Percentiles rank a stretch among this genome's conserved stretches.
phyloP scores from a whole-genome alignment of 2,113 vertebrate genomes.

The Lepus timidus region DNA sequence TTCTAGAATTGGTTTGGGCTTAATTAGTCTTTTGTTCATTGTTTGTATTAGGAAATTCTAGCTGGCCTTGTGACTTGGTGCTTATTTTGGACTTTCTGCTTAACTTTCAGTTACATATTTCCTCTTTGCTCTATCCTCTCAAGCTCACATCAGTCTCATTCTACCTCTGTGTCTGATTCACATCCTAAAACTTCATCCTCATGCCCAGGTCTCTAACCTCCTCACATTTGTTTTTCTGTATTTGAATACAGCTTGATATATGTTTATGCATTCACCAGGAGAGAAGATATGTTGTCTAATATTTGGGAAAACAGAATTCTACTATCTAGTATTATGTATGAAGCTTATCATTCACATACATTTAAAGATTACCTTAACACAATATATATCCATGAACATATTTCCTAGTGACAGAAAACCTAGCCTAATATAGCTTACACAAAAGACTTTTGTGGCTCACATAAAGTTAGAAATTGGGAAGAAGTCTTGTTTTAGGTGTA shows the following conservation, averaged over 20 bases:
- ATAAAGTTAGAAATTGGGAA: not conserved
- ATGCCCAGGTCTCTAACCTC: not conserved
- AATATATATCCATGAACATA: not conserved
- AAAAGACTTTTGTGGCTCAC: not conserved
- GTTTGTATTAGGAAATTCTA: not conserved
- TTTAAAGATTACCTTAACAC: not conserved
- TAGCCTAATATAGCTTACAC: not conserved
- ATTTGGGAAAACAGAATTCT: slow-evolving; percentile 1
- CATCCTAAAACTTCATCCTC: not conserved
- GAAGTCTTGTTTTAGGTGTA: not conserved
- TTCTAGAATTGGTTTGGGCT: not conserved
- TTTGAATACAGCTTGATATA: not conserved
- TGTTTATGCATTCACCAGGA: not conserved
- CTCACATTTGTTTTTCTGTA: not conserved
- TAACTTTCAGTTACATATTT: not conserved
- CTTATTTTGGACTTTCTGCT: not conserved
- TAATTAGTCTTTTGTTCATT: not conserved
- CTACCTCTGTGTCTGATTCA: not conserved
- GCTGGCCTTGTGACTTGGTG: not conserved
- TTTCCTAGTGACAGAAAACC: slow-evolving; percentile 23
- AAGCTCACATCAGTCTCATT: not conserved
- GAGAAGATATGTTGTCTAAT: not conserved
- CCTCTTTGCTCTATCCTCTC: not conserved
- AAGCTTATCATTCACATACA: not conserved
- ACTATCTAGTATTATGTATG: not conserved